A percentile compares a stretch with the other conserved stretches of the same genome.
Conservation (phyloP, 2,113 vertebrate genomes). For the Odobenus rosmarus region DNA sequence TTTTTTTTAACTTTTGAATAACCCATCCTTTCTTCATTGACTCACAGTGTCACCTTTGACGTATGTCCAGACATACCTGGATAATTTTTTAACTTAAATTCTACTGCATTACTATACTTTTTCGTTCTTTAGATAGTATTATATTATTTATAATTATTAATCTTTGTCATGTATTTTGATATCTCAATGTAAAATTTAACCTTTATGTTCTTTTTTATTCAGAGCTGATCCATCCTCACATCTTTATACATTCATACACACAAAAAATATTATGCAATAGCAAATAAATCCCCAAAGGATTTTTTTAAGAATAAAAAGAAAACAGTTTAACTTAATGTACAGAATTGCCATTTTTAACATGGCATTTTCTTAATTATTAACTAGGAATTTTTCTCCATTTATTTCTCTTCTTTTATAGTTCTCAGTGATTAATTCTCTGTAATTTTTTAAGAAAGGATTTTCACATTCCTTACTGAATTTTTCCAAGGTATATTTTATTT, state of each 20-base stretch:
- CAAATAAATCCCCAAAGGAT: neutral
- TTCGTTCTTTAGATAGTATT: neutral
- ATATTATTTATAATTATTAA: neutral
- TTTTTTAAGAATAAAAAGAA: neutral
- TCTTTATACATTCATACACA: neutral
- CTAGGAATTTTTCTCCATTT: neutral
- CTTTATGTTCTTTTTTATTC: neutral
- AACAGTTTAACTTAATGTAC: slow-evolving; percentile 5
- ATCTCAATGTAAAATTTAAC: neutral
- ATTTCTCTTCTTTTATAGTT: neutral
- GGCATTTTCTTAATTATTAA: slow-evolving; percentile 44
- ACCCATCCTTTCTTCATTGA: neutral
- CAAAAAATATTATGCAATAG: neutral
- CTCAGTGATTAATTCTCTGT: neutral
- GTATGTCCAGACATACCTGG: neutral
- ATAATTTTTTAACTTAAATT: neutral
- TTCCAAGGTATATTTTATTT: neutral
- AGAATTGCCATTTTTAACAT: slow-evolving; percentile 29
- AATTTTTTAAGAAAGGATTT: neutral
- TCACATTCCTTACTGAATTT: neutral
- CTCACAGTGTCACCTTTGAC: neutral
- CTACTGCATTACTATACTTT: neutral
- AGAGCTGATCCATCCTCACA: neutral
- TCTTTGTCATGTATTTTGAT: neutral
- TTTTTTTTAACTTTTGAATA: neutral